A percentile compares a stretch with the other conserved stretches of the same genome.
Evolutionary conservation across 2,888 invertebrate species (phyloP).

Genomic region (Pantelozetes paolii): DNA sequence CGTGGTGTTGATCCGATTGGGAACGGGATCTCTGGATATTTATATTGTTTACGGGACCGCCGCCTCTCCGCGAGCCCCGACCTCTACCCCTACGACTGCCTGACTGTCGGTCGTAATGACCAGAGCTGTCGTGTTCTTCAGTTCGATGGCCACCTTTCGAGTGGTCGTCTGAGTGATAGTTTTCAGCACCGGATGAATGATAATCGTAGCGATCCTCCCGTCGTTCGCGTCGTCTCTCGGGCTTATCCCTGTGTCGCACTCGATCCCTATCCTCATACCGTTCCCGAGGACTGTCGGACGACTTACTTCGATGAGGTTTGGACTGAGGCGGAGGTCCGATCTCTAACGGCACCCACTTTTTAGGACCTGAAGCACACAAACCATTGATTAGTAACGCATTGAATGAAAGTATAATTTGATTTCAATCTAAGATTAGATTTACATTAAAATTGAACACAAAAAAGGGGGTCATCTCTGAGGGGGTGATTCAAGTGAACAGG

Average conservation of each 20-base stretch:
- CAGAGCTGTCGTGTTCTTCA: background rate
- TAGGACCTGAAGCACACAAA: background rate
- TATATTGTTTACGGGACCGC: background rate
- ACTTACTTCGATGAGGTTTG: constrained; percentile 3
- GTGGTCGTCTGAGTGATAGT: constrained; percentile 32
- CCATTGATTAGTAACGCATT: too few species aligned
- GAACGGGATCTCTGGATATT: constrained; percentile 20
- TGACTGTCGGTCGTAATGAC: background rate
- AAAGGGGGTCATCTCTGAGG: too few species aligned
- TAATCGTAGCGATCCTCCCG: constrained; percentile 25
- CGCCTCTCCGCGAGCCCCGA: background rate
- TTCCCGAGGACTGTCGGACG: background rate
- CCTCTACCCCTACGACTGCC: background rate
- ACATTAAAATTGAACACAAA: too few species aligned
- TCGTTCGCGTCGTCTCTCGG: background rate
- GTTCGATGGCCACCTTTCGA: constrained; percentile 6
- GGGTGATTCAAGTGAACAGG: too few species aligned
- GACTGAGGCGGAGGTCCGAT: constrained; percentile 61
- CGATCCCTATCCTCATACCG: background rate
- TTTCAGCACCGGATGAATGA: constrained; percentile 28
- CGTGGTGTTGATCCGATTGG: constrained; percentile 44
- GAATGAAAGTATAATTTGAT: too few species aligned
- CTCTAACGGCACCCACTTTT: constrained; percentile 88
- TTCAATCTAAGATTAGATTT: too few species aligned
- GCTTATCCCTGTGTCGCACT: background rate